Base-by-base conservation (phyloP, 2,113 vertebrate genomes). In the Clupea harengus region DNA sequence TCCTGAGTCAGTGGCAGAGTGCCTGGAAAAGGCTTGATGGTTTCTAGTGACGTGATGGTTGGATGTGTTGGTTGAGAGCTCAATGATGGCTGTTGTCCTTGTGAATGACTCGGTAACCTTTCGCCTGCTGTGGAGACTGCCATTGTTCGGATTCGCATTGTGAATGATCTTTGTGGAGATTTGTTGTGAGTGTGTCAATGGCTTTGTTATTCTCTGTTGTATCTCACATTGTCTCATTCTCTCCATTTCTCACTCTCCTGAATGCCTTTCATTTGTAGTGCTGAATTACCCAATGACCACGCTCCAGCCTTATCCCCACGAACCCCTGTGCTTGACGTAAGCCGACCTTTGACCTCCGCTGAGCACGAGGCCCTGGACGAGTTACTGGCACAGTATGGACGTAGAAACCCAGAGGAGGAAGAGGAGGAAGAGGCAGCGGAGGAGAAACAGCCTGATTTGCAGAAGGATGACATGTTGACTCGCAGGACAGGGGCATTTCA, bases 391-490 rank as follows among this genome's bases (percentile, higher is more conserved):
- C 92, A 91, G 85, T 93, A 93, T 47, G 88, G 89, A 45, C 85
- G 1, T 50, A 92, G 86, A 86, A 52, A 64, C 25, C 64, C n/a
- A 22, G 2, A 87, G 45, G 57, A 84, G 81, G 75, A 93, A 0
- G 91, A 93, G 1, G 94, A 94, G 8, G 93, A 93, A 60, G 92
- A 91, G 1, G 93, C 94, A 47, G 88, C 89, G 57, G 86, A 84
- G 82, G 64, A 52, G 64, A 91, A 22, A 89, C 89, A 92, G 45
- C 93, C 94, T 0, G 92, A 96, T 86, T 45, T 94, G 84, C 91
- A 88, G 91, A 95, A 95, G 93, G 95, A 96, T 4, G 93, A 96
- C 85, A 94, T 95, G 96, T 92, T 94, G 94, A 92, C 92, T 10
- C 92, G 95, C 83, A 91, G 91, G 88, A 91, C 92, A 3, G 93